Conservation (phyloP, 2,888 invertebrate genomes). For the Pandemis heparana region DNA sequence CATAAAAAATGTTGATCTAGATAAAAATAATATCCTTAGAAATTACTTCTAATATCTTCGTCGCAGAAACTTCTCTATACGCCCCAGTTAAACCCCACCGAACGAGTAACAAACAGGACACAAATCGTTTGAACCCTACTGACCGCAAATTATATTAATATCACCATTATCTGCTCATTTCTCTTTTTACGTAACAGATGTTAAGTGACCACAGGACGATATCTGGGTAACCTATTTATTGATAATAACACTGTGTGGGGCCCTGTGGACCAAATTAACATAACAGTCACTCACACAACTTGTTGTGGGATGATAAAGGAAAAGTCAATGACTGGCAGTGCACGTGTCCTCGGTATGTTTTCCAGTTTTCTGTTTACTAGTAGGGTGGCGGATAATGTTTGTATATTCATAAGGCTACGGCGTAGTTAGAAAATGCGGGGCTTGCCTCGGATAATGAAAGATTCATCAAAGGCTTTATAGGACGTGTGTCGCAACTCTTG, state of each 20-base stretch:
- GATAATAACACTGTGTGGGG: conserved; percentile 7
- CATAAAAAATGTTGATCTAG: no score
- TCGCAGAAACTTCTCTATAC: not conserved
- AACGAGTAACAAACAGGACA: not conserved
- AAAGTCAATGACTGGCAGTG: conserved; percentile 14
- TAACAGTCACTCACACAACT: conserved; percentile 7
- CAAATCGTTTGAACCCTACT: not conserved
- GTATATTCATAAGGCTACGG: not conserved
- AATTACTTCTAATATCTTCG: not conserved
- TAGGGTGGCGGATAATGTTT: not conserved
- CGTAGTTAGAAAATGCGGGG: not conserved
- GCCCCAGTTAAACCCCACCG: not conserved
- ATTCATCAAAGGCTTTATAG: no score
- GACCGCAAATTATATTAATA: conserved; percentile 12
- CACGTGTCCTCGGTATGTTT: conserved; percentile 22
- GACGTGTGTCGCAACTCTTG: no score
- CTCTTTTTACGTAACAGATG: conserved; percentile 26
- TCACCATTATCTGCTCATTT: not conserved
- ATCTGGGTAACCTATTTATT: conserved; percentile 34
- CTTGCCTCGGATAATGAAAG: no score
- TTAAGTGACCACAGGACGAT: not conserved
- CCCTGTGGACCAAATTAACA: conserved; percentile 28
- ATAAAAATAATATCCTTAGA: no score
- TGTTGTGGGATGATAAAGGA: conserved; percentile 8
- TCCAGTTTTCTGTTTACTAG: not conserved